These are phyloP conservation scores for Trachelus stipa DNA, from an alignment of 2,888 invertebrate species.

Conservation along the genomic window DNA sequence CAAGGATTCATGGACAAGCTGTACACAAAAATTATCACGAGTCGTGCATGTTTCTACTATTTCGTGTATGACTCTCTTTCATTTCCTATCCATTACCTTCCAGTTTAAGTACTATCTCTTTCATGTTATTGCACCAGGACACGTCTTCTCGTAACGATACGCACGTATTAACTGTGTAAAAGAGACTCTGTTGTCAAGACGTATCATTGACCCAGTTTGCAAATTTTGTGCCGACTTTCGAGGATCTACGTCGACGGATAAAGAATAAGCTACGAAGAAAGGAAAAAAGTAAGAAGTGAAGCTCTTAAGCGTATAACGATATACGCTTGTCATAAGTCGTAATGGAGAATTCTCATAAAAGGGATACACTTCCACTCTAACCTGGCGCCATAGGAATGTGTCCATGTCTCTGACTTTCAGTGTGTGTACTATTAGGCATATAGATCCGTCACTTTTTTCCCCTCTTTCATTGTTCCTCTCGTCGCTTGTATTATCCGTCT, in stretches of 20 bases:
- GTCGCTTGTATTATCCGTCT: slow-evolving; percentile 5
- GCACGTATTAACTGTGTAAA: background rate
- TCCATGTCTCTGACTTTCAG: background rate
- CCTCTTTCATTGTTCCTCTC: background rate
- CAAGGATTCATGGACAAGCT: background rate
- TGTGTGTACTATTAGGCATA: background rate
- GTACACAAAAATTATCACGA: background rate
- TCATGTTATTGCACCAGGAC: background rate
- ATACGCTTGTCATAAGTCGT: background rate
- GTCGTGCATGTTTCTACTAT: background rate
- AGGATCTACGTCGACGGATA: background rate
- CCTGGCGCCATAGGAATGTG: background rate
- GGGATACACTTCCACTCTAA: background rate
- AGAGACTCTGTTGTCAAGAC: background rate
- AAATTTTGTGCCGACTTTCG: background rate
- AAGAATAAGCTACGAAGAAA: background rate
- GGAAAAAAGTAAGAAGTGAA: background rate
- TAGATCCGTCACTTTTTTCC: background rate
- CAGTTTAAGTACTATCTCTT: background rate
- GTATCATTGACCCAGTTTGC: background rate
- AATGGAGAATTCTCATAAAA: background rate
- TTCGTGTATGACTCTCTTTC: background rate
- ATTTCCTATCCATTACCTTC: background rate
- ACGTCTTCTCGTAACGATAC: background rate
- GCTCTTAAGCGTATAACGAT: background rate